Percentiles rank a stretch among this genome's conserved stretches.
Conservation (phyloP, 2,113 vertebrate species). For the Prionailurus bengalensis region DNA sequence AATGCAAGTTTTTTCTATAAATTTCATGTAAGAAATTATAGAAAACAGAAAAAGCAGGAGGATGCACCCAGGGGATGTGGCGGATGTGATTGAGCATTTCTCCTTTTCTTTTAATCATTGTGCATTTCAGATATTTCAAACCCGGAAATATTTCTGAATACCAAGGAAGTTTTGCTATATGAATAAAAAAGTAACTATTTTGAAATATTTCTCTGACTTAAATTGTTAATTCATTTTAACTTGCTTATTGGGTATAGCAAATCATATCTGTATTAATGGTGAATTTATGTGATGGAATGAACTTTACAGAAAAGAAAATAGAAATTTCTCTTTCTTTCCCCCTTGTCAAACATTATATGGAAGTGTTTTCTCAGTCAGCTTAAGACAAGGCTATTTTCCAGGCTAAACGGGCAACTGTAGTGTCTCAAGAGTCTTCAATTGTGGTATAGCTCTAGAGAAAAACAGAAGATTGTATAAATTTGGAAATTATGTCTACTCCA, state of each 20-base stretch:
- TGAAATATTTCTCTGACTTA: neutral
- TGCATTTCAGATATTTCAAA: slow-evolving; percentile 41
- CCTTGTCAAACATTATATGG: neutral
- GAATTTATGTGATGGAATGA: neutral
- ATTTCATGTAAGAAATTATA: slow-evolving; percentile 23
- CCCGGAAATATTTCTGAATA: neutral
- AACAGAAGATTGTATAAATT: neutral
- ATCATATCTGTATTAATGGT: neutral
- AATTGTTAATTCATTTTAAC: slow-evolving; percentile 9
- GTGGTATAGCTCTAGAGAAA: neutral
- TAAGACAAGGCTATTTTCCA: neutral
- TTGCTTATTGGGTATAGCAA: neutral
- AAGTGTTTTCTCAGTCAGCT: neutral
- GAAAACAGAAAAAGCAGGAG: neutral
- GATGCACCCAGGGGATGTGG: neutral
- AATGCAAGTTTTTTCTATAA: neutral
- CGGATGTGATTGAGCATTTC: neutral
- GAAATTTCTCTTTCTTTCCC: neutral
- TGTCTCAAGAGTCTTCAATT: neutral
- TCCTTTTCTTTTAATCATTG: neutral
- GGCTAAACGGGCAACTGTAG: neutral
- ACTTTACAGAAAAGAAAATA: neutral
- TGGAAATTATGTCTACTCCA: neutral
- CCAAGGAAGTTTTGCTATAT: neutral
- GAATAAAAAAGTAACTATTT: neutral